Percentiles rank a stretch among this genome's conserved stretches.
Evolutionary conservation across 2,888 invertebrate genomes (phyloP).

Genomic region (Latrodectus hesperus): DNA sequence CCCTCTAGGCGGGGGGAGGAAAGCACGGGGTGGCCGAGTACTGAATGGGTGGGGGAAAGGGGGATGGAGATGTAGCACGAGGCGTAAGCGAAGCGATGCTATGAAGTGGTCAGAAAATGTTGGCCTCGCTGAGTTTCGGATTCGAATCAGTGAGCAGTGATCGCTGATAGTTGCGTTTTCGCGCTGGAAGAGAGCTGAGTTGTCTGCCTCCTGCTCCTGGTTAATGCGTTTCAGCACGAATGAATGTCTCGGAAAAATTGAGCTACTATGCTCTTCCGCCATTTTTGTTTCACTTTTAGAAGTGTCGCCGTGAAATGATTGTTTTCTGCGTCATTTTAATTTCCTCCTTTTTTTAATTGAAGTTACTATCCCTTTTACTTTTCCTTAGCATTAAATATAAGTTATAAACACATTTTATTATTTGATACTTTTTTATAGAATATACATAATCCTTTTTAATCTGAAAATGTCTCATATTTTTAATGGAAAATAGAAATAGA

Average conservation of each 20-base stretch:
- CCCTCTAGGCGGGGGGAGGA: conserved; percentile 33
- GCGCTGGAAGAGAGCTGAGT: conserved; percentile 43
- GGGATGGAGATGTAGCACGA: not conserved
- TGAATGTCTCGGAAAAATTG: conserved; percentile 19
- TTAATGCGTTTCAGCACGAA: conserved; percentile 65
- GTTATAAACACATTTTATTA: not conserved
- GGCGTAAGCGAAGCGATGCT: conserved; percentile 52
- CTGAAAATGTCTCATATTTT: no score
- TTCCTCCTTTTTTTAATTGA: not conserved
- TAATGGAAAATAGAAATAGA: no score
- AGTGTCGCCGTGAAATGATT: not conserved
- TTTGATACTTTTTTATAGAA: not conserved
- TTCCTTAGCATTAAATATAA: not conserved
- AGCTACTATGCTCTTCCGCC: conserved; percentile 20
- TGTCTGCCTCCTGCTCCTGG: conserved; percentile 63
- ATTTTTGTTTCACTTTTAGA: conserved; percentile 36
- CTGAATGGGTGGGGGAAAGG: not conserved
- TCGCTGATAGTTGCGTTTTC: conserved; percentile 67
- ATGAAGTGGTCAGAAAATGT: conserved; percentile 68
- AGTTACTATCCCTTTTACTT: not conserved
- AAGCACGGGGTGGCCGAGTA: conserved; percentile 1
- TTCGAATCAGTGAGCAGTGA: conserved; percentile 68
- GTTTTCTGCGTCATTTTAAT: not conserved
- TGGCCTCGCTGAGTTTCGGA: conserved; percentile 57
- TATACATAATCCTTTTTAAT: no score